Conservation (phyloP, 2,888 invertebrate species). For the Eupelmus urozonus region DNA sequence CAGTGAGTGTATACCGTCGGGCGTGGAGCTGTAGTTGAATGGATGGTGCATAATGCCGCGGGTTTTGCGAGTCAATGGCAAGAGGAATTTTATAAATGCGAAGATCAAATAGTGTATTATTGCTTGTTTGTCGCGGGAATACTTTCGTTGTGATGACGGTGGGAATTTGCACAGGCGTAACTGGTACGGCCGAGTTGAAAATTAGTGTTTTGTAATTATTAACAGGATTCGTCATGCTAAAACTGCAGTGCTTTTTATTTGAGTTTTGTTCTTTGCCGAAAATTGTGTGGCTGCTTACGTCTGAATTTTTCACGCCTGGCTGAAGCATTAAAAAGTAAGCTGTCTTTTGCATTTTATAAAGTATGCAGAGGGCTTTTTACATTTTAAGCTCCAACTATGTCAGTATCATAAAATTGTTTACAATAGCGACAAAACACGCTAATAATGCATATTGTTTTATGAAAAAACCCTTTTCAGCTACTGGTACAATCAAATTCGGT, state of each 20-base stretch:
- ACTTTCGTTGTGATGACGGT: too few species aligned
- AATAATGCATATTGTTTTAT: not conserved
- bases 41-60: not conserved
- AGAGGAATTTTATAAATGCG: slow-evolving; percentile 4
- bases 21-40: not conserved
- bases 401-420: slow-evolving; percentile 8
- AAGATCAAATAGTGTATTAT: not conserved
- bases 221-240: too few species aligned
- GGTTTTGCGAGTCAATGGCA: not conserved
- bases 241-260: too few species aligned
- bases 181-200: not conserved
- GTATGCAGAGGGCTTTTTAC: not conserved
- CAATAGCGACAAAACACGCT: not conserved
- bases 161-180: not conserved
- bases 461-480: not conserved
- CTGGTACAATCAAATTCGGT: too few species aligned
- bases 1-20: not conserved
- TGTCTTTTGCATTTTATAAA: slow-evolving; percentile 19
- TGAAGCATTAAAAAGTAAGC: slow-evolving; percentile 5
- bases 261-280: too few species aligned
- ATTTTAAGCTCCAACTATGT: not conserved
- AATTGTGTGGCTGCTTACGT: too few species aligned
- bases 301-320: too few species aligned
- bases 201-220: too few species aligned
- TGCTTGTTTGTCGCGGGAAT: not conserved